Evolutionary conservation across 2,113 vertebrate genomes (phyloP).

Genomic region (Callocephalon fimbriatum): DNA sequence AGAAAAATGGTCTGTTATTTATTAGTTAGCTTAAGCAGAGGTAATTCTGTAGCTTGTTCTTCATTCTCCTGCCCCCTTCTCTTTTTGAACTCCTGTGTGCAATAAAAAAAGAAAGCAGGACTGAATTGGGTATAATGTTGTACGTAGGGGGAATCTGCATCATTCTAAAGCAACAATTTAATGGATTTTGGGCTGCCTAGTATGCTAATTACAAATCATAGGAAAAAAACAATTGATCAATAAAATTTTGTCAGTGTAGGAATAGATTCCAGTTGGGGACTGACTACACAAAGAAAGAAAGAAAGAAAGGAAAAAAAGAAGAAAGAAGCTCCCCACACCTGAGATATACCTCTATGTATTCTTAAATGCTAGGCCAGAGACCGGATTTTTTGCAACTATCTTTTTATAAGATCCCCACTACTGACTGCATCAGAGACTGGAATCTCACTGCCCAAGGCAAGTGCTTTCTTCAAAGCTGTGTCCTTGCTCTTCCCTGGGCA

Average conservation of each 20-base stretch:
- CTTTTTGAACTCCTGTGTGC: neutral
- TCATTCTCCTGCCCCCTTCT: neutral
- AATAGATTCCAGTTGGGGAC: neutral
- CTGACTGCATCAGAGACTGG: neutral
- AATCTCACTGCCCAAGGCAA: neutral
- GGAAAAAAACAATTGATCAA: neutral
- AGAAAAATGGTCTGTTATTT: neutral
- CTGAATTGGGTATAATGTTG: neutral
- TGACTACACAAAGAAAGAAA: neutral
- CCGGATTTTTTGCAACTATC: neutral
- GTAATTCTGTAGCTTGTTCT: neutral
- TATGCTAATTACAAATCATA: neutral
- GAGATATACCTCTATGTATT: neutral
- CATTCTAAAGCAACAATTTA: neutral
- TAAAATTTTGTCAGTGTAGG: neutral
- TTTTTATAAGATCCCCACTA: neutral
- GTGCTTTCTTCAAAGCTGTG: neutral
- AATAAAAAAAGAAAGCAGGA: neutral
- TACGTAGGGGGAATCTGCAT: neutral
- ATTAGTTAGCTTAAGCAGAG: neutral
- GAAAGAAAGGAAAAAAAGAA: neutral
- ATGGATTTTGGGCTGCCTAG: neutral
- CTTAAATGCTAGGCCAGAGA: neutral
- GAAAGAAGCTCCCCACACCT: accelerated
- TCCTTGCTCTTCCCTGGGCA: neutral